Evolutionary conservation across 2,797 vertebrate genomes (phyloP).

Genomic region (Tokudaia tokunoshimensis): DNA sequence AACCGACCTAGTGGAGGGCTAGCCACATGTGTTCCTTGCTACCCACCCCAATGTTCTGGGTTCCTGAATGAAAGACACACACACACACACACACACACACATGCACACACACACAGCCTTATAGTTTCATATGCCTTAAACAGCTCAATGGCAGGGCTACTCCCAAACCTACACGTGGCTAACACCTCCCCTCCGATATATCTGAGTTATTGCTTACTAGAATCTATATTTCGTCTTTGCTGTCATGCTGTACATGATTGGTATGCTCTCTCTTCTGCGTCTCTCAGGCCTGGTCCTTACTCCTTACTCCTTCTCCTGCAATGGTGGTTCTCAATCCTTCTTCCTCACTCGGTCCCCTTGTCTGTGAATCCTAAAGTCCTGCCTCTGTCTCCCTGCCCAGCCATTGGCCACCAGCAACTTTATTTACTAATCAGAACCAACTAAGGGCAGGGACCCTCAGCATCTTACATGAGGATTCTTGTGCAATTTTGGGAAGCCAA

Average conservation of each 20-base stretch:
- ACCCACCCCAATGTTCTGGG: background rate
- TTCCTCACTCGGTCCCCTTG: background rate
- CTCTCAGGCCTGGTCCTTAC: background rate
- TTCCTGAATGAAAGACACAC: background rate
- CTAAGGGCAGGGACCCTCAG: too few relatives aligned
- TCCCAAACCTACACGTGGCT: background rate
- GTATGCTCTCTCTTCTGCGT: background rate
- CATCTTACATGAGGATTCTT: too few relatives aligned
- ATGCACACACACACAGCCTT: background rate
- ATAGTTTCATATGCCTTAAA: background rate
- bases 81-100: background rate
- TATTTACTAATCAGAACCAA: too few relatives aligned
- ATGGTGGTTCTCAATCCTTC: background rate
- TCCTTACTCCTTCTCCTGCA: accelerated
- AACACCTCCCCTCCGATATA: background rate
- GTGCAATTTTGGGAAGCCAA: too few relatives aligned
- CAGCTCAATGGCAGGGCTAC: background rate
- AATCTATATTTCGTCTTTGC: background rate
- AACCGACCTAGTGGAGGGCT: background rate
- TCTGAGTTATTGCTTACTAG: background rate
- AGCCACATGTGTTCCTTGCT: background rate
- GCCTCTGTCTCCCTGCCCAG: background rate
- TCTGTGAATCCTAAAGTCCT: too few relatives aligned
- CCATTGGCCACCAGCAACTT: background rate
- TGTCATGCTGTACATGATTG: background rate